Base-by-base conservation (phyloP, 92 coral and sea anemone genomes). In the Zoanthus solanderi region DNA sequence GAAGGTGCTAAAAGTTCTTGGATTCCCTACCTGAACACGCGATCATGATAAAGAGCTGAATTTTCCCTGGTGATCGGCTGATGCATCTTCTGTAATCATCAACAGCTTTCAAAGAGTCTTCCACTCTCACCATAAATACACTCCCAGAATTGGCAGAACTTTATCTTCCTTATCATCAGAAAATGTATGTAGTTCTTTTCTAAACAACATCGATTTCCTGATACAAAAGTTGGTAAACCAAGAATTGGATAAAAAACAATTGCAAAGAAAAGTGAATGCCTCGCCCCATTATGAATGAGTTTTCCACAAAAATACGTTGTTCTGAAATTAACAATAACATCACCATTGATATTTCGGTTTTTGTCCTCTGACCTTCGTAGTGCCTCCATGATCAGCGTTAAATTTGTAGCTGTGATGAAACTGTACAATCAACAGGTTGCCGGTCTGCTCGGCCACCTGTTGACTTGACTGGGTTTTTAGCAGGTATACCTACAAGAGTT, bases 361-460 rank as follows among this genome's bases (percentile, higher is more conserved):
- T 91, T 45, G 87, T 76, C 71, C 9, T 68, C 92, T 89, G 92
- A 89, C 92, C 74, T 23, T 48, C 60, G 32, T 69, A 7, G 29
- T 6, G 30, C 56, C 46, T 34, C 83, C 71, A 71, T 58, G 86
- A 90, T 91, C 94, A 91, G 91, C 46, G 66, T 65, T 74, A 91
- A 84, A 76, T 91, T 88, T 91, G 71, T 45, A 80, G 45, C 61
- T 5, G 78, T 91, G 94, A 91, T 89, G 89, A 88, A 76, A 91
- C 53, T 45, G 65, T 77, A 10, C 46, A 69, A 5, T 46, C 30
- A 45, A 8, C 28, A 29, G 71, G 34, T 69, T 69, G 14, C 29
- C 30, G 56, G 44, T 31, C 37, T 0, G 58, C n/a, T 56, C 18
- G 45, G 85, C 42, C 75, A 81, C 85, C 85, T 81, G 85, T 81